phyloP scores from a whole-genome alignment of 2,113 vertebrate genomes.

The Paradisaea rubra region DNA sequence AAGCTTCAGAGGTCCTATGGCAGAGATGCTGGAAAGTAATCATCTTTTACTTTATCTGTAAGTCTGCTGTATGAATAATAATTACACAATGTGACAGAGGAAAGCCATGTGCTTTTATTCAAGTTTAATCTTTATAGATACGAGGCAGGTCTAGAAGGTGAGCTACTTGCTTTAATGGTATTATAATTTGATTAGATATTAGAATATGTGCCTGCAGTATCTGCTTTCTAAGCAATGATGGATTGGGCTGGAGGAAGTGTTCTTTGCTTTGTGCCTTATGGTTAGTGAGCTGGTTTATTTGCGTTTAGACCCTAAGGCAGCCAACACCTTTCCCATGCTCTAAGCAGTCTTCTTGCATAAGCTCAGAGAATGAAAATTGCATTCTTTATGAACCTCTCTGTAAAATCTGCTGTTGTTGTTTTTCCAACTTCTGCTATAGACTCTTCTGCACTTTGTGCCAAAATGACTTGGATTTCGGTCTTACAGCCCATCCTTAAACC shows the following conservation, averaged over 20 bases:
- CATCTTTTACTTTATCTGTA: neutral
- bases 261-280: neutral
- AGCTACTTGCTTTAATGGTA: conserved; percentile 12
- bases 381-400: neutral
- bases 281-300: neutral
- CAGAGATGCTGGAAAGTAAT: neutral
- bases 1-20: neutral
- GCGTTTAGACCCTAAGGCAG: neutral
- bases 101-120: neutral
- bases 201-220: neutral
- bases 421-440: neutral
- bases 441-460: neutral
- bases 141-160: neutral
- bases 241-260: neutral
- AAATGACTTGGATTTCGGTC: neutral
- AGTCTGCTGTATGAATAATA: neutral
- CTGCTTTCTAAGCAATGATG: neutral
- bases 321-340: neutral
- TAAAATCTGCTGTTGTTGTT: neutral
- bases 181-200: conserved; percentile 16
- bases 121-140: conserved; percentile 19
- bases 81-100: neutral
- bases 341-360: neutral
- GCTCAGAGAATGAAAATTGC: neutral
- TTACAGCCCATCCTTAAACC: neutral